phyloP scores from a whole-genome alignment of 2,888 invertebrate species.

The Anodontia alba region DNA sequence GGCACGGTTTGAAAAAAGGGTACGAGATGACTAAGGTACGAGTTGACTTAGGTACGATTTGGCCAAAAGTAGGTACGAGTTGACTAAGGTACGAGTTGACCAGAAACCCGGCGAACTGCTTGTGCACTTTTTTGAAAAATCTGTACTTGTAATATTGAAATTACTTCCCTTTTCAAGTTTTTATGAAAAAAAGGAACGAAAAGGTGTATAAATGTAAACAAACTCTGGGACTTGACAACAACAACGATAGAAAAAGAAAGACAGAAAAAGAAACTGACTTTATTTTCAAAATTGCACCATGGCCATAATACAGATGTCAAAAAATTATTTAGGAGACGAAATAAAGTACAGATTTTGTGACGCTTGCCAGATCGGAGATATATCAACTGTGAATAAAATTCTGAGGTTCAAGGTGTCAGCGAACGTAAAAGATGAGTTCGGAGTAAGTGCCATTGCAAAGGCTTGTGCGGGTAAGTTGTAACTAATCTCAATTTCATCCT shows the following conservation, averaged over 20 bases:
- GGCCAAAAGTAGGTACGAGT: too few species aligned
- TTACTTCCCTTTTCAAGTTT: background rate
- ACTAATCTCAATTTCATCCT: too few species aligned
- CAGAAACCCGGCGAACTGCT: too few species aligned
- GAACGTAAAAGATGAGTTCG: slow-evolving; percentile 68
- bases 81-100: too few species aligned
- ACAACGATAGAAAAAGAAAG: too few species aligned
- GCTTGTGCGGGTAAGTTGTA: slow-evolving; percentile 64
- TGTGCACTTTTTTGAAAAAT: too few species aligned
- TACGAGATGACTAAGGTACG: too few species aligned
- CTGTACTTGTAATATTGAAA: too few species aligned
- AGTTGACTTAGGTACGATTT: too few species aligned
- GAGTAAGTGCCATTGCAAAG: slow-evolving; percentile 66
- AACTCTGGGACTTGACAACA: slow-evolving; percentile 59
- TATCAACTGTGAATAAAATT: slow-evolving; percentile 75
- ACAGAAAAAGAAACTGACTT: too few species aligned
- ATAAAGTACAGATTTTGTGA: slow-evolving; percentile 68
- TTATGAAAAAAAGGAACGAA: background rate
- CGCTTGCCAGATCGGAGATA: slow-evolving; percentile 73
- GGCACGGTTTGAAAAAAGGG: too few species aligned
- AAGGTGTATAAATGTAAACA: slow-evolving; percentile 58
- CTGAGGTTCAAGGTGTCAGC: slow-evolving; percentile 71
- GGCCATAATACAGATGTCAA: slow-evolving; percentile 61
- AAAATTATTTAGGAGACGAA: slow-evolving; percentile 69
- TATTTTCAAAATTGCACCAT: slow-evolving; percentile 17